Conservation (phyloP, 2,113 vertebrate species). For the Hepsetus odoe region DNA sequence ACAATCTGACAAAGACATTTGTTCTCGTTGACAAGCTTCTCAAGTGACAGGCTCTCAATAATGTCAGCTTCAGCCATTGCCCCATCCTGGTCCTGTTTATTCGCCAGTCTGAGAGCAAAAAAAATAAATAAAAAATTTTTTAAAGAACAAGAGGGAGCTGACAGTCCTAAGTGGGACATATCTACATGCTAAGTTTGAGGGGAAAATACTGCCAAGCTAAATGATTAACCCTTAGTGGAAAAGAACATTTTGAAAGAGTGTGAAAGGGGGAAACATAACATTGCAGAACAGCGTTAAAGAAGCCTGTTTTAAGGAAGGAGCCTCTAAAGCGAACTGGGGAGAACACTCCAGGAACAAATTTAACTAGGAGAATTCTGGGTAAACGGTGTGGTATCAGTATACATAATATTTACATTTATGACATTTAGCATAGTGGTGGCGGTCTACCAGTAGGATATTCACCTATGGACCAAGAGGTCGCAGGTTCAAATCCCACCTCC, state of each 20-base stretch:
- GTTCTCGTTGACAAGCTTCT: slow-evolving; percentile 92
- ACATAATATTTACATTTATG: too few species aligned
- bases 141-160: slow-evolving; percentile 36
- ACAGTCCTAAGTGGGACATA: neutral
- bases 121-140: slow-evolving; percentile 2
- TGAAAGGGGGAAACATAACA: too few species aligned
- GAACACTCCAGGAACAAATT: too few species aligned
- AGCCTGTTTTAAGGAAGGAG: too few species aligned
- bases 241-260: neutral
- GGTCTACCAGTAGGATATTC: too few species aligned
- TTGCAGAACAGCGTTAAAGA: neutral
- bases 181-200: slow-evolving; percentile 48
- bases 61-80: slow-evolving; percentile 92
- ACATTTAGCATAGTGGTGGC: too few species aligned
- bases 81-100: slow-evolving; percentile 94
- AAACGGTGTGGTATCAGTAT: too few species aligned
- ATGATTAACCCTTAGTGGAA: too few species aligned
- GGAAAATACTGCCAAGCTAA: neutral
- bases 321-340: too few species aligned
- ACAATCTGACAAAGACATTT: slow-evolving; percentile 96
- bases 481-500: too few species aligned
- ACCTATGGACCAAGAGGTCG: too few species aligned
- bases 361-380: too few species aligned
- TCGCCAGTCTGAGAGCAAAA: slow-evolving; percentile 82
- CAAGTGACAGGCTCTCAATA: slow-evolving; percentile 90